These are phyloP conservation scores for Eupithecia exiguata DNA, from an alignment of 2,888 invertebrate genomes.

Conservation along the genomic window DNA sequence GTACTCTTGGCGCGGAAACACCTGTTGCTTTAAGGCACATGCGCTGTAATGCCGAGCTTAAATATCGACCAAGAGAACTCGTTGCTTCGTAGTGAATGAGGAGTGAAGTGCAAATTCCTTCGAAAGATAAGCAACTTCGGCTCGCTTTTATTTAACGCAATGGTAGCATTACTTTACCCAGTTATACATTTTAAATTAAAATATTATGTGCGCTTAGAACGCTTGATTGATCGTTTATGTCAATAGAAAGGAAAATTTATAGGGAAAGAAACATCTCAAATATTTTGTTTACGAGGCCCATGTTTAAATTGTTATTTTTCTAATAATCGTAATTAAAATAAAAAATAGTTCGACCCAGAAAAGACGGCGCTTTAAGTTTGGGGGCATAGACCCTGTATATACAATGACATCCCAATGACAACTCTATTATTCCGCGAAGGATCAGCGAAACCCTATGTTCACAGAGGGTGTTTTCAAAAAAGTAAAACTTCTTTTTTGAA, in stretches of 20 bases:
- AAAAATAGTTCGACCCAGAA: no score
- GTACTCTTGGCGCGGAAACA: slow-evolving; percentile 23
- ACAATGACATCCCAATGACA: no score
- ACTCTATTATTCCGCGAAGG: no score
- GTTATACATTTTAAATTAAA: neutral
- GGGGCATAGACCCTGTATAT: no score
- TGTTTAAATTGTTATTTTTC: no score
- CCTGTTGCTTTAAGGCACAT: slow-evolving; percentile 22
- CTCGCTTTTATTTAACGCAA: neutral
- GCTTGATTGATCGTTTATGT: neutral
- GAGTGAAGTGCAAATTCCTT: neutral
- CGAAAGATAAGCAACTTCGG: neutral
- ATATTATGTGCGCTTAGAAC: neutral
- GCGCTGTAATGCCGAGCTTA: slow-evolving; percentile 1
- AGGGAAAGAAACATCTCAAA: neutral
- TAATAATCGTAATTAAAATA: no score
- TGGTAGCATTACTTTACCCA: no score
- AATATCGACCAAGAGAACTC: neutral
- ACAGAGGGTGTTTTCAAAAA: no score
- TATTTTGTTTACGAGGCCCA: no score
- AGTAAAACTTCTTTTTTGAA: no score
- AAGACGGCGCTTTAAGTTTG: no score
- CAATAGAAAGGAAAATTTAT: neutral
- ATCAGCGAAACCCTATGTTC: no score
- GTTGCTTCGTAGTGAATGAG: neutral